These are phyloP conservation scores for Pissodes strobi DNA, from an alignment of 1,140 invertebrate species.

Conservation along the genomic window DNA sequence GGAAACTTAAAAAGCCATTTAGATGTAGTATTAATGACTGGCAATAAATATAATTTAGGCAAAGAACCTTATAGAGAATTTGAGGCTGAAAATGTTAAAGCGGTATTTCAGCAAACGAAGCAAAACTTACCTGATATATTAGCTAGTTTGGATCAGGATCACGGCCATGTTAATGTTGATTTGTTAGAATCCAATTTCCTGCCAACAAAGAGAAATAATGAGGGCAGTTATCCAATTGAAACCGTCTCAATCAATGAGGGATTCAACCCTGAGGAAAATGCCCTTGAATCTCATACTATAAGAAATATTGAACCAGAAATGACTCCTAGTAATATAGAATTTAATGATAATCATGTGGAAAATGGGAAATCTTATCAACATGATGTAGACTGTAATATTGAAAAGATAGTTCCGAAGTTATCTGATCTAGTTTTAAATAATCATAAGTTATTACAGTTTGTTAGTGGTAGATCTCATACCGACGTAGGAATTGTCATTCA, in stretches of 20 bases:
- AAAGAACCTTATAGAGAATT: neutral
- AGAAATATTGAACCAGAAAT: neutral
- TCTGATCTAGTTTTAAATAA: constrained; percentile 36
- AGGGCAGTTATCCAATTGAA: neutral
- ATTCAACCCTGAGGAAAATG: neutral
- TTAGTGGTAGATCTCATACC: constrained; percentile 1
- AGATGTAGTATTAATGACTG: too few species aligned
- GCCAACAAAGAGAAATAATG: neutral
- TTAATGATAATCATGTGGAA: neutral
- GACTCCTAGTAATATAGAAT: neutral
- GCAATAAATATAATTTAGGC: neutral
- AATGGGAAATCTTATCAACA: neutral
- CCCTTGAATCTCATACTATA: neutral
- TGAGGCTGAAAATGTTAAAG: neutral
- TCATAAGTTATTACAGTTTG: constrained; percentile 13
- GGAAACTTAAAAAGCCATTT: too few species aligned
- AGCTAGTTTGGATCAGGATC: constrained; percentile 20
- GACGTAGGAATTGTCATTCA: constrained; percentile 14
- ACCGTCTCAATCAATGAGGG: neutral
- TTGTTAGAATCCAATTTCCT: constrained; percentile 17
- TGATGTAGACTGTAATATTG: too few species aligned
- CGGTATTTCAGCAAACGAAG: neutral
- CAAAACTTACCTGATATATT: constrained; percentile 28
- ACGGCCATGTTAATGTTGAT: constrained; percentile 13
- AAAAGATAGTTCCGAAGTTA: constrained; percentile 30